phyloP scores from a whole-genome alignment of 2,888 invertebrate species.

The Parelbella ahira region DNA sequence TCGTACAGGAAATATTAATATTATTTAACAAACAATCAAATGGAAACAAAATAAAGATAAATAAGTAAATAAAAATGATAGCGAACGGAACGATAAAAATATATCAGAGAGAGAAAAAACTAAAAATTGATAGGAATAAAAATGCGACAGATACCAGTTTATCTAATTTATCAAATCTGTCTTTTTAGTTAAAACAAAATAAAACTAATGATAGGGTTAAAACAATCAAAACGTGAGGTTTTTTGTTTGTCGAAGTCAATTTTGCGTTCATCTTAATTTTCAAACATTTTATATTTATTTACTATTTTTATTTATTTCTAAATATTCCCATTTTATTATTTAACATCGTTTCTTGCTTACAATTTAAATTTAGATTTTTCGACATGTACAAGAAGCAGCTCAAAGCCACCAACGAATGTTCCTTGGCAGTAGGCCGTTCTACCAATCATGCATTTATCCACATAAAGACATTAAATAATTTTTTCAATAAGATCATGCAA shows the following conservation, averaged over 20 bases:
- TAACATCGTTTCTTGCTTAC: no score
- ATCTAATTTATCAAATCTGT: neutral
- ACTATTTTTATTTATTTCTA: no score
- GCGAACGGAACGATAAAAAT: constrained; percentile 4
- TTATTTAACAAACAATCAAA: no score
- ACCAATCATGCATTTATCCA: constrained; percentile 73
- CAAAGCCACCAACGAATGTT: constrained; percentile 59
- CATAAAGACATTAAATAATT: constrained; percentile 61
- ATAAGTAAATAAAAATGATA: constrained; percentile 11
- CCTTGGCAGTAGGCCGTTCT: constrained; percentile 73
- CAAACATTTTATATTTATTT: no score
- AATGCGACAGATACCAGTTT: neutral
- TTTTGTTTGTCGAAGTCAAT: constrained; percentile 5
- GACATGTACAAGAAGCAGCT: constrained; percentile 59
- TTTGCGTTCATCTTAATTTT: no score
- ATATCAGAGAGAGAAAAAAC: constrained; percentile 10
- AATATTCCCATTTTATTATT: no score
- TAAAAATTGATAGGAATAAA: constrained; percentile 7
- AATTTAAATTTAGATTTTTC: constrained; percentile 2
- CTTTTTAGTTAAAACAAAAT: constrained; percentile 10
- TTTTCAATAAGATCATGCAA: constrained; percentile 72
- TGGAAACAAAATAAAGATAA: constrained; percentile 1
- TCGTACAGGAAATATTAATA: constrained; percentile 9
- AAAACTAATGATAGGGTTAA: constrained; percentile 14
- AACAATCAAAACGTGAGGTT: constrained; percentile 22